Evolutionary conservation across 1,140 invertebrate species (phyloP).

Genomic region (Laupala kohalensis): DNA sequence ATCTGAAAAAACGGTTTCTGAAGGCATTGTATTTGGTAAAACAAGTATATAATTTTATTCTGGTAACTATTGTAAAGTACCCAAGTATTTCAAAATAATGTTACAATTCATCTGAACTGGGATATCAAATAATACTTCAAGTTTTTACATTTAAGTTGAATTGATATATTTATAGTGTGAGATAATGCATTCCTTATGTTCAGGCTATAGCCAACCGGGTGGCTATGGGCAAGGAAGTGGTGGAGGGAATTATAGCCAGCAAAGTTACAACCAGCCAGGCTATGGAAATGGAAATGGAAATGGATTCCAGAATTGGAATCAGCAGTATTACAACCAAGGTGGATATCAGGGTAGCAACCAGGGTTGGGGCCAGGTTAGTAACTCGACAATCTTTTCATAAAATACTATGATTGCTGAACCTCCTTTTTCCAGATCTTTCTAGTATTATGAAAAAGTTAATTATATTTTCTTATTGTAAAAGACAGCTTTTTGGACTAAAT

Average conservation of each 20-base stretch:
- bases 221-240: constrained; percentile 4
- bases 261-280: constrained; percentile 4
- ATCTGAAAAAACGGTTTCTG: background rate
- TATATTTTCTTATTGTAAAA: background rate
- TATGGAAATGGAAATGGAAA: constrained; percentile 2
- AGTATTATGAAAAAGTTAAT: background rate
- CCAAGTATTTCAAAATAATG: too few relatives aligned
- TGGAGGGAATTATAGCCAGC: background rate
- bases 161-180: background rate
- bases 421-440: background rate
- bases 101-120: background rate
- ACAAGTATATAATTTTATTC: too few relatives aligned
- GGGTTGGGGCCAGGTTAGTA: constrained; percentile 7
- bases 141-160: background rate
- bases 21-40: too few relatives aligned
- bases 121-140: background rate
- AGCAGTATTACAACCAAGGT: constrained; percentile 4
- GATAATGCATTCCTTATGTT: background rate
- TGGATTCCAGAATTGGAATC: constrained; percentile 6
- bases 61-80: too few relatives aligned
- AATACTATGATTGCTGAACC: background rate
- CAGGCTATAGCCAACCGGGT: constrained; percentile 7
- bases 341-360: background rate
- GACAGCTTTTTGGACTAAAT: background rate
- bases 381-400: background rate